Conservation (phyloP, 2,113 vertebrate genomes). For the Pangasianodon hypophthalmus region DNA sequence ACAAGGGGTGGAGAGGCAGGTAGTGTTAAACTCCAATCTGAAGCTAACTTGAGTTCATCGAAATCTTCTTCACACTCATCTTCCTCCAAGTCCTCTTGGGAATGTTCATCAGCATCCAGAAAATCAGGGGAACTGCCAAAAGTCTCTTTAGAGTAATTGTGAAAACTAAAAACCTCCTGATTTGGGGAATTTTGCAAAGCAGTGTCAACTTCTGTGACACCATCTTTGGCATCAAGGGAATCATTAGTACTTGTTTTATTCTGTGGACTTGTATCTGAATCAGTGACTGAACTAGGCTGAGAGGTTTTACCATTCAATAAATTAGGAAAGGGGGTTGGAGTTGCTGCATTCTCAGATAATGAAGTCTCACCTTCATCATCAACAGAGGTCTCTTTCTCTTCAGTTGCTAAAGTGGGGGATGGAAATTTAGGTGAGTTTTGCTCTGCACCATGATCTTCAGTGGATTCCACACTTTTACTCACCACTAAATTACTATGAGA, state of each 20-base stretch:
- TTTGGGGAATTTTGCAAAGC: constrained; percentile 62
- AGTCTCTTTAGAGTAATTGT: constrained; percentile 80
- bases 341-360: constrained; percentile 8
- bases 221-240: constrained; percentile 44
- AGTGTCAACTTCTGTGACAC: constrained; percentile 24
- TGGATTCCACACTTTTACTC: constrained; percentile 1
- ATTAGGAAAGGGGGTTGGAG: background rate
- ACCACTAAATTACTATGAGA: background rate
- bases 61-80: constrained; percentile 56
- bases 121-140: constrained; percentile 58
- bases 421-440: background rate
- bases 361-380: constrained; percentile 8
- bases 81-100: constrained; percentile 37
- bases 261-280: background rate
- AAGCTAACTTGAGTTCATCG: constrained; percentile 46
- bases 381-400: constrained; percentile 8
- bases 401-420: background rate
- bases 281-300: background rate
- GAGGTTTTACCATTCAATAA: background rate
- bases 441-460: background rate
- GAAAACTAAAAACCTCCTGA: constrained; percentile 77
- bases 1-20: constrained; percentile 58
- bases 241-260: constrained; percentile 27
- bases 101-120: constrained; percentile 48
- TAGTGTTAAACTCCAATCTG: constrained; percentile 64